Evolutionary conservation across 2,797 vertebrate species (phyloP).

Genomic region (Danionella dracula): DNA sequence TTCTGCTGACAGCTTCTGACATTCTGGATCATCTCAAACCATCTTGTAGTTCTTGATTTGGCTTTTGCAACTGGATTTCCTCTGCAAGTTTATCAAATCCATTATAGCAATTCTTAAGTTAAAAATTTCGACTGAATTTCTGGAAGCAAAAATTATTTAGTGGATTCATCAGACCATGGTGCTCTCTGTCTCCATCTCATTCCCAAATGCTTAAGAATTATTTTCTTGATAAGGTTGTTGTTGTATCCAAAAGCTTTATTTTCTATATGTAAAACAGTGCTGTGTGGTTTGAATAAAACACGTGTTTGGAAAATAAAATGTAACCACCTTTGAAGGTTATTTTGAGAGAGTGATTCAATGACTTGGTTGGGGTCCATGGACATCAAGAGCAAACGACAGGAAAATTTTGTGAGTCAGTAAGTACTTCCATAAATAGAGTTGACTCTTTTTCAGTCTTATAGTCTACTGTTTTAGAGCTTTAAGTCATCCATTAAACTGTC

Average conservation of each 20-base stretch:
- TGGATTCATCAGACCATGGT: too few species aligned
- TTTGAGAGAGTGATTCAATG: slow-evolving; percentile 2
- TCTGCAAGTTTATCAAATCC: too few species aligned
- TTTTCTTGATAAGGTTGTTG: neutral
- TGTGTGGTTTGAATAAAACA: neutral
- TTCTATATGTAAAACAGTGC: neutral
- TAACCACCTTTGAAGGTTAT: slow-evolving; percentile 5
- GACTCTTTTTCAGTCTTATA: slow-evolving; percentile 22
- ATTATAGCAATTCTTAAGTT: too few species aligned
- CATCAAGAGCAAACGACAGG: slow-evolving; percentile 27
- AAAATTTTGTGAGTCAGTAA: neutral
- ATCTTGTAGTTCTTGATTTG: neutral
- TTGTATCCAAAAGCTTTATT: neutral
- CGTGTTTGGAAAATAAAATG: neutral
- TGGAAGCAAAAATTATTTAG: too few species aligned
- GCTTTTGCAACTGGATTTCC: too few species aligned
- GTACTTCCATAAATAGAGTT: slow-evolving; percentile 40
- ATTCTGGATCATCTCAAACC: neutral
- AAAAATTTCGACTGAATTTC: too few species aligned
- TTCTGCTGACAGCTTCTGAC: too few species aligned
- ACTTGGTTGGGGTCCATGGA: slow-evolving; percentile 31
- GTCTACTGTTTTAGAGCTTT: slow-evolving; percentile 1
- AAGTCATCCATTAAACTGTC: neutral
- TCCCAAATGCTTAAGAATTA: neutral
- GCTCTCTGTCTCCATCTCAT: neutral